Evolutionary conservation across 2,797 vertebrate genomes (phyloP).

Genomic region (Pangasius krempfi): DNA sequence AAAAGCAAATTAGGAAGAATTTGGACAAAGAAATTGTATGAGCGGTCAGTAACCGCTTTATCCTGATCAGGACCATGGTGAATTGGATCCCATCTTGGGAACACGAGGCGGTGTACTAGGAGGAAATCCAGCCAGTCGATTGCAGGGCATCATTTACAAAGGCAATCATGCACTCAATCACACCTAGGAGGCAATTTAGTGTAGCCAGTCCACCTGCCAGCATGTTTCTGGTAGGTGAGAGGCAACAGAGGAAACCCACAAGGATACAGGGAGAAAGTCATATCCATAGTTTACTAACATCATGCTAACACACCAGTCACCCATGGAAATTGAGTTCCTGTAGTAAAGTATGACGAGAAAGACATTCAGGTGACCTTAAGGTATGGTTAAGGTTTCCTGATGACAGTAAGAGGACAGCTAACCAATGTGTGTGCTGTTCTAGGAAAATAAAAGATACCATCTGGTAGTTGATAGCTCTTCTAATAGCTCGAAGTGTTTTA

Average conservation of each 20-base stretch:
- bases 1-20: not conserved
- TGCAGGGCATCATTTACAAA: not conserved
- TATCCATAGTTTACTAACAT: not conserved
- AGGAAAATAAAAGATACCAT: not conserved
- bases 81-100: not conserved
- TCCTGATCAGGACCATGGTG: not conserved
- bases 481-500: not conserved
- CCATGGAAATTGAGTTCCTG: not conserved
- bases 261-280: not conserved
- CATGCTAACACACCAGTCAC: not conserved
- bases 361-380: not conserved
- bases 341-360: not conserved
- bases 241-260: not conserved
- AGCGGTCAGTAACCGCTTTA: not conserved
- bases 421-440: not conserved
- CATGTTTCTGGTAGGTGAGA: not conserved
- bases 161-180: not conserved
- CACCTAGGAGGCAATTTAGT: not conserved
- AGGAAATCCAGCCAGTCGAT: not conserved
- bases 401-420: not conserved
- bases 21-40: not conserved
- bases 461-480: not conserved
- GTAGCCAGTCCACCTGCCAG: not conserved
- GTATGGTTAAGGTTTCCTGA: too few relatives aligned
- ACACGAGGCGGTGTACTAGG: not conserved